Evolutionary conservation across 2,888 invertebrate species (phyloP).

Genomic region (Apotomis betuletana): DNA sequence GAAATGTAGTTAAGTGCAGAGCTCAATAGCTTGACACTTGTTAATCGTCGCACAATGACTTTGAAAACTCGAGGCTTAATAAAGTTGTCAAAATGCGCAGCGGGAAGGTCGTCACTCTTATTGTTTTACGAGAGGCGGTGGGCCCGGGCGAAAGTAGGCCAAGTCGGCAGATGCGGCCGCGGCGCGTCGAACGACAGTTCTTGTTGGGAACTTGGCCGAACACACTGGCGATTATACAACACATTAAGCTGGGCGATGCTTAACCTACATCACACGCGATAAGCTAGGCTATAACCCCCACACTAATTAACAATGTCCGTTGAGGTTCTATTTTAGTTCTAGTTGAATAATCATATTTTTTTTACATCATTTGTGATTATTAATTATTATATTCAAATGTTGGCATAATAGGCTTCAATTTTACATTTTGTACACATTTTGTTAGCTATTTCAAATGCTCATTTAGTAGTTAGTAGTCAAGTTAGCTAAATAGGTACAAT

Average conservation of each 20-base stretch:
- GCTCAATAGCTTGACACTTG: neutral
- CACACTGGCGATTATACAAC: neutral
- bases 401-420: too few species aligned
- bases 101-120: constrained; percentile 32
- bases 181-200: constrained; percentile 22
- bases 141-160: constrained; percentile 34
- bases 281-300: neutral
- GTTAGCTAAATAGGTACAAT: too few species aligned
- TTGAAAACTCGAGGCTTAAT: constrained; percentile 16
- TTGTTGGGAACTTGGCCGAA: constrained; percentile 1
- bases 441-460: too few species aligned
- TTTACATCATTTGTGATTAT: too few species aligned
- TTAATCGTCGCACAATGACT: constrained; percentile 2
- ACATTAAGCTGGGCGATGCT: constrained; percentile 4
- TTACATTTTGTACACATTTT: too few species aligned
- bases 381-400: too few species aligned
- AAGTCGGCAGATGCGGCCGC: constrained; percentile 24
- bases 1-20: neutral
- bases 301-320: neutral
- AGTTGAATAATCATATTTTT: too few species aligned
- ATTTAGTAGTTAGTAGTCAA: too few species aligned
- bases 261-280: constrained; percentile 3
- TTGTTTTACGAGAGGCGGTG: constrained; percentile 33
- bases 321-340: too few species aligned
- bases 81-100: constrained; percentile 31